phyloP scores from a whole-genome alignment of 2,888 invertebrate genomes.

The Hetaerina titia region DNA sequence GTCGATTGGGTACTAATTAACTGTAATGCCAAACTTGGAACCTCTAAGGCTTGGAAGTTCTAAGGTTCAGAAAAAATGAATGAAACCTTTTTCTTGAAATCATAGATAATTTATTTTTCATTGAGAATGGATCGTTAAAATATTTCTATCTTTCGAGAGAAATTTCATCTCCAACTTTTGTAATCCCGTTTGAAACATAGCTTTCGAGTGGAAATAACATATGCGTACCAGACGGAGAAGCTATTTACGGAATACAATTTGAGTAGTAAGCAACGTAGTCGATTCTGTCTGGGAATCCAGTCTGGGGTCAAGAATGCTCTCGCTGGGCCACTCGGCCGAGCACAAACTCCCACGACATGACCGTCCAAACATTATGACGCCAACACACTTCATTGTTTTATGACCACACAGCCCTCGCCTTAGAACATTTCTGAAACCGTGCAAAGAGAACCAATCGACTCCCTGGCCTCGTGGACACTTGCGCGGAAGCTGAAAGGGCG shows the following conservation, averaged over 20 bases:
- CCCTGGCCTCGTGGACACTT: neutral
- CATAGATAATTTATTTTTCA: neutral
- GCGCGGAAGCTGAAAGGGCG: neutral
- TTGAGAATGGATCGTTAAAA: neutral
- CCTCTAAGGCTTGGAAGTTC: too few species aligned
- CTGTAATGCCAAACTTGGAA: too few species aligned
- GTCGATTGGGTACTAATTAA: too few species aligned
- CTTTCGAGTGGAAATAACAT: slow-evolving; percentile 9
- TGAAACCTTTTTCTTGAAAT: too few species aligned
- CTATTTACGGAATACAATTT: neutral
- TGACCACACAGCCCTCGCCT: neutral
- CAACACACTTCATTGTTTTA: neutral
- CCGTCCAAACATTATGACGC: neutral
- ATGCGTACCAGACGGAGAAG: neutral
- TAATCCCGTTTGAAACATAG: neutral
- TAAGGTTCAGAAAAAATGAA: too few species aligned
- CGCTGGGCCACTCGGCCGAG: neutral
- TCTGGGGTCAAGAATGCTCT: slow-evolving; percentile 13
- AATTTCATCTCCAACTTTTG: neutral
- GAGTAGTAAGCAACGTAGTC: neutral
- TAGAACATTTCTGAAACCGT: neutral
- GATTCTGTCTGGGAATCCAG: slow-evolving; percentile 24
- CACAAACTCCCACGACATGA: neutral
- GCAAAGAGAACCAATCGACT: neutral
- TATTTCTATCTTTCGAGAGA: neutral